phyloP scores from a whole-genome alignment of 2,888 invertebrate species.

The Melipona beecheii region DNA sequence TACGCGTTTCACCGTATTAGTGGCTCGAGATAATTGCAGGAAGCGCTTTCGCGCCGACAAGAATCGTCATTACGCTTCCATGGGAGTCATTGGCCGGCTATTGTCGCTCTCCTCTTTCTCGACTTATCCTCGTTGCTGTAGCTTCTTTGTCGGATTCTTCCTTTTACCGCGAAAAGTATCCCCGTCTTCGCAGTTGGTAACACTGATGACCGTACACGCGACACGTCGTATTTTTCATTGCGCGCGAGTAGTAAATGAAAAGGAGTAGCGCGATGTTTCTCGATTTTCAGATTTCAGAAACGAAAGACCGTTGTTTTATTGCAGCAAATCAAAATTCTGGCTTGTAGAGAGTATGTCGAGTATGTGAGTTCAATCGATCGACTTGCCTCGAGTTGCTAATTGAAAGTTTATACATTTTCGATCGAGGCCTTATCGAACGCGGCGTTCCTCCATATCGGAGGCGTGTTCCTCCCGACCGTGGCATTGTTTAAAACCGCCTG shows the following conservation, averaged over 20 bases:
- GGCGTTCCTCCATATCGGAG: neutral
- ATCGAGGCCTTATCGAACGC: neutral
- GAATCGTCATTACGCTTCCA: constrained; percentile 36
- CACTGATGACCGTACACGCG: too few relatives aligned
- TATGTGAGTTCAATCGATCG: neutral
- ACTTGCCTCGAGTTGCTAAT: neutral
- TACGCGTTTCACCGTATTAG: constrained; percentile 29
- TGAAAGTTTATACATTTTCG: neutral
- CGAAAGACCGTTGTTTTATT: too few relatives aligned
- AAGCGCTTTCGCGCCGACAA: constrained; percentile 17
- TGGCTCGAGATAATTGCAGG: constrained; percentile 49
- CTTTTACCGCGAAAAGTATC: too few relatives aligned
- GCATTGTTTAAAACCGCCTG: constrained; percentile 31
- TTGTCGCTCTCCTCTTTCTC: neutral
- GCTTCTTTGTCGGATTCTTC: neutral
- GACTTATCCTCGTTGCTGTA: neutral
- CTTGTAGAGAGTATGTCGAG: too few relatives aligned
- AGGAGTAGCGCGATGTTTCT: too few relatives aligned
- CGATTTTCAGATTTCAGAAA: too few relatives aligned
- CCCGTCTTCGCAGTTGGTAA: too few relatives aligned
- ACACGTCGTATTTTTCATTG: too few relatives aligned
- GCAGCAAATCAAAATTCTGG: too few relatives aligned
- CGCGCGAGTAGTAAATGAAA: too few relatives aligned
- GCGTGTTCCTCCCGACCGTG: constrained; percentile 8
- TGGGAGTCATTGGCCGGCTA: constrained; percentile 21